Percentiles rank a stretch among this genome's conserved stretches.
phyloP scores from a whole-genome alignment of 2,113 vertebrate species.

The Mastomys natalensis region DNA sequence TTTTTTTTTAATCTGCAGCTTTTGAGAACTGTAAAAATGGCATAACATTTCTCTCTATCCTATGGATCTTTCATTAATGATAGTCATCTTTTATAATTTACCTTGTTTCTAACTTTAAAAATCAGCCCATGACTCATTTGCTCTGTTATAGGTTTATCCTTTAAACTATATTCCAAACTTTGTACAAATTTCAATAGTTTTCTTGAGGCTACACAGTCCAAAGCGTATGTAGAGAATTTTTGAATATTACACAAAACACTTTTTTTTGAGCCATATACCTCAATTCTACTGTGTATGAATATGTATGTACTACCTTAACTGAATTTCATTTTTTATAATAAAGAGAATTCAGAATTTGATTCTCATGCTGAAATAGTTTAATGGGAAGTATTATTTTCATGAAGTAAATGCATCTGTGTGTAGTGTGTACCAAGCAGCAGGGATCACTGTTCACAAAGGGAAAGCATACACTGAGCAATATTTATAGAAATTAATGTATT shows the following conservation, averaged over 20 bases:
- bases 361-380: neutral
- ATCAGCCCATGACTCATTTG: neutral
- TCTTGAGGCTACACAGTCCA: neutral
- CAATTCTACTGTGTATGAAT: slow-evolving; percentile 18
- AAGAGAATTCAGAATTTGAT: slow-evolving; percentile 50
- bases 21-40: slow-evolving; percentile 34
- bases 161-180: slow-evolving; percentile 55
- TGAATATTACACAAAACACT: slow-evolving; percentile 17
- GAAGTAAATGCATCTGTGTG: neutral
- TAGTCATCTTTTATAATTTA: slow-evolving; percentile 7
- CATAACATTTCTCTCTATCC: neutral
- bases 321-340: slow-evolving; percentile 54
- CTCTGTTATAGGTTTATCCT: neutral
- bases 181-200: neutral
- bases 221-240: slow-evolving; percentile 17
- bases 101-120: slow-evolving; percentile 48
- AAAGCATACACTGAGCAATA: neutral
- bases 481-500: neutral
- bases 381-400: neutral
- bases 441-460: neutral
- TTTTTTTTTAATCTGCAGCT: neutral
- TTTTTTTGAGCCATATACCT: neutral
- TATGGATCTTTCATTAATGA: neutral
- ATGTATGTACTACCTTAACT: neutral
- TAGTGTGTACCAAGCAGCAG: neutral